Evolutionary conservation across 2,797 vertebrate genomes (phyloP).

Genomic region (Brachymystax lenok): DNA sequence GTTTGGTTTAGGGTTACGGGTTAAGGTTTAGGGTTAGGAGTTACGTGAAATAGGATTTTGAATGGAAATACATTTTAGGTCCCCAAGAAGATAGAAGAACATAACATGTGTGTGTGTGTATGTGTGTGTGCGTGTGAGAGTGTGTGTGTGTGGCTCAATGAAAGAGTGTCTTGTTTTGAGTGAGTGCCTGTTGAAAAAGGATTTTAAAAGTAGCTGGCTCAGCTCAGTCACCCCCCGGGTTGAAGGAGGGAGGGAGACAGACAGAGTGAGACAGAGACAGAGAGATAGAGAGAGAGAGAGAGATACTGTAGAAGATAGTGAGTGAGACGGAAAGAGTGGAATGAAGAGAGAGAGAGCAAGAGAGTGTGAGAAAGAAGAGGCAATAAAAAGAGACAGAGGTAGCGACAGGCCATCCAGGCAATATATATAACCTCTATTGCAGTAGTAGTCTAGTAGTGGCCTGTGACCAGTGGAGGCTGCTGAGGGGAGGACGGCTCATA

Average conservation of each 20-base stretch:
- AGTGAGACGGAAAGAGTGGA: background rate
- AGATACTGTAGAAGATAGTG: background rate
- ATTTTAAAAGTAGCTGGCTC: background rate
- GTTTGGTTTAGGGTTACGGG: too few species aligned
- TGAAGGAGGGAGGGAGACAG: slow-evolving; percentile 2
- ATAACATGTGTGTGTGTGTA: too few species aligned
- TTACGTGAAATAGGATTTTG: too few species aligned
- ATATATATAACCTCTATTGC: background rate
- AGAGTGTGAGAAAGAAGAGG: background rate
- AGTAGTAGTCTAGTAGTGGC: background rate
- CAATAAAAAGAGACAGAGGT: background rate
- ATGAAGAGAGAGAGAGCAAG: background rate
- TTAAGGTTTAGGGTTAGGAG: too few species aligned
- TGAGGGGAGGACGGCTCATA: too few species aligned
- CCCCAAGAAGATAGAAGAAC: too few species aligned
- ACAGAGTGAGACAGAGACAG: background rate
- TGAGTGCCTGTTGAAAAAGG: background rate
- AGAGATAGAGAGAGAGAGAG: background rate
- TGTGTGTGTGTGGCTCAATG: background rate
- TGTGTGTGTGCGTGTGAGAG: too few species aligned
- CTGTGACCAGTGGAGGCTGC: background rate
- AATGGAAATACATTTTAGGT: too few species aligned
- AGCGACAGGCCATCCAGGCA: background rate
- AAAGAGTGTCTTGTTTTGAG: background rate
- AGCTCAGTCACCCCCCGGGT: background rate